phyloP scores from a whole-genome alignment of 2,888 invertebrate species.

The Cyrtodaria siliqua region DNA sequence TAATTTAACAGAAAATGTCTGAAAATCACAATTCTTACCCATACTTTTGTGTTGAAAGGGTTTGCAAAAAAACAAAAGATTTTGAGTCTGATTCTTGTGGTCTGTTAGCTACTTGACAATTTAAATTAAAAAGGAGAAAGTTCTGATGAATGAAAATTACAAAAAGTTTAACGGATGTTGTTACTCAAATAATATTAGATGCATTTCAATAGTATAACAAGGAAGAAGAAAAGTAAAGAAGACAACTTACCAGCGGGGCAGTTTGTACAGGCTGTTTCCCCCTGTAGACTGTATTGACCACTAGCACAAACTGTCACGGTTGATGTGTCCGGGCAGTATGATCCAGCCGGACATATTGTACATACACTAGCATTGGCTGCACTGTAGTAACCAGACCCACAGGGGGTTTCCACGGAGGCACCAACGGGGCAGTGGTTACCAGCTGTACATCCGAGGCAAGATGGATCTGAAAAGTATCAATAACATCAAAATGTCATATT shows the following conservation, averaged over 20 bases:
- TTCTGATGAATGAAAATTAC: too few relatives aligned
- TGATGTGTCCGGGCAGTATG: constrained; percentile 67
- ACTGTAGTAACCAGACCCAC: constrained; percentile 73
- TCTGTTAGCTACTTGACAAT: too few relatives aligned
- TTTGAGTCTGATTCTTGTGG: too few relatives aligned
- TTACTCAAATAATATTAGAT: too few relatives aligned
- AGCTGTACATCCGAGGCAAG: constrained; percentile 73
- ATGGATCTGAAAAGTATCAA: constrained; percentile 66
- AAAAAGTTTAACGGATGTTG: too few relatives aligned
- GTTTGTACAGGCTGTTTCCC: constrained; percentile 66
- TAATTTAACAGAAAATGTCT: too few relatives aligned
- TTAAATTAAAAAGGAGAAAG: too few relatives aligned
- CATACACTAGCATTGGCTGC: constrained; percentile 61
- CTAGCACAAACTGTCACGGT: constrained; percentile 67
- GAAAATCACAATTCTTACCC: too few relatives aligned
- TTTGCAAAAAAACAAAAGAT: too few relatives aligned
- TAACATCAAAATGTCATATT: background rate
- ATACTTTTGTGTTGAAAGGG: too few relatives aligned
- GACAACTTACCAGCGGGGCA: constrained; percentile 74
- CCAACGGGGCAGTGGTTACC: constrained; percentile 76
- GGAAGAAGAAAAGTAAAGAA: background rate
- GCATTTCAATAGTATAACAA: too few relatives aligned
- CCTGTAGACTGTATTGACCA: constrained; percentile 73
- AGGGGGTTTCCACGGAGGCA: constrained; percentile 66
- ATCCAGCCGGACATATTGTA: constrained; percentile 74